Evolutionary conservation across 2,888 invertebrate genomes (phyloP).

Genomic region (Eugnorisma glareosa): DNA sequence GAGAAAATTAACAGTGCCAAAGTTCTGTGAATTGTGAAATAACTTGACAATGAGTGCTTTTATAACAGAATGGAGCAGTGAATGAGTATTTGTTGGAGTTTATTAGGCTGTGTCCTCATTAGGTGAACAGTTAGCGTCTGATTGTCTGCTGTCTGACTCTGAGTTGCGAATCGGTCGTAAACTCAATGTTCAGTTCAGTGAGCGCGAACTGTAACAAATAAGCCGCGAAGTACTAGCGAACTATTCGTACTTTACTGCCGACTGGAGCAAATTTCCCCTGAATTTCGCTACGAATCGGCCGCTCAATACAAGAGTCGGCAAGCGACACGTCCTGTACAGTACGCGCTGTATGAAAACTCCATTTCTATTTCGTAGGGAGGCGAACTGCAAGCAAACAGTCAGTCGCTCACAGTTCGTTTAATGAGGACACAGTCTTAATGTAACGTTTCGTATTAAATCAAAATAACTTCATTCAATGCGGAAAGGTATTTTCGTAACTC

Average conservation of each 20-base stretch:
- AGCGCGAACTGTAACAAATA: not conserved
- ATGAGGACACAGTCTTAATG: not conserved
- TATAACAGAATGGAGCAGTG: not conserved
- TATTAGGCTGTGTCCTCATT: not conserved
- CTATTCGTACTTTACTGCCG: not conserved
- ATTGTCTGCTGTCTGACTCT: not conserved
- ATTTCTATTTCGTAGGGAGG: not conserved
- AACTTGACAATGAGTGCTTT: constrained; percentile 32
- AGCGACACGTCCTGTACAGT: not conserved
- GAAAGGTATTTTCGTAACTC: not conserved
- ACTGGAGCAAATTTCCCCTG: not conserved
- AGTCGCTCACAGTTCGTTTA: not conserved
- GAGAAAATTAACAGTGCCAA: constrained; percentile 28
- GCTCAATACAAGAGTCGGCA: not conserved
- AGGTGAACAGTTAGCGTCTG: not conserved
- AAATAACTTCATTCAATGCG: not conserved
- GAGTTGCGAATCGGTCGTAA: not conserved
- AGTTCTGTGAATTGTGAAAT: constrained; percentile 41
- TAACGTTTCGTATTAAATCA: not conserved
- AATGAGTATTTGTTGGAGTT: not conserved
- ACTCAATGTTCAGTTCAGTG: not conserved
- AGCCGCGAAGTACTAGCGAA: not conserved
- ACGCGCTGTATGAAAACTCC: not conserved
- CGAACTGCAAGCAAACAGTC: not conserved
- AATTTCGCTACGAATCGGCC: not conserved